Percentiles rank a stretch among this genome's conserved stretches.
These are phyloP conservation scores for Struthio camelus DNA, from an alignment of 2,113 vertebrate genomes.

Conservation along the genomic window DNA sequence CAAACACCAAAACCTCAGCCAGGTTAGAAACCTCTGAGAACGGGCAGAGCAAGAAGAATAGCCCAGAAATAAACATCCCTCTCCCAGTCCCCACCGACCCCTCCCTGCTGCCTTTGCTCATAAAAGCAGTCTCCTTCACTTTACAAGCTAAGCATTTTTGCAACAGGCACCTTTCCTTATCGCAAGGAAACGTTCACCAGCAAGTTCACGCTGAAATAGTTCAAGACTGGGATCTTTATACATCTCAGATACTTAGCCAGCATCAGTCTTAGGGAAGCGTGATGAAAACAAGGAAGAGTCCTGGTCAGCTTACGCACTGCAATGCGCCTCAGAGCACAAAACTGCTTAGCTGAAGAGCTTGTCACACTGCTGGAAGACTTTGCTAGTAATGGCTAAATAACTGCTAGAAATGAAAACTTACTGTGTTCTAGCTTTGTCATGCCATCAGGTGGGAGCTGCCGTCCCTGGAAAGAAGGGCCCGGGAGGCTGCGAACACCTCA, in stretches of 20 bases:
- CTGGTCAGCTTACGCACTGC: neutral
- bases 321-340: neutral
- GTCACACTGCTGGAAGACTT: neutral
- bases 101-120: neutral
- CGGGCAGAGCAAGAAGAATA: neutral
- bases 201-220: neutral
- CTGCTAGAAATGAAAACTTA: neutral
- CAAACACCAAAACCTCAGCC: neutral
- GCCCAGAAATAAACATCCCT: neutral
- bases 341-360: neutral
- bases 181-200: neutral
- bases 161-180: neutral
- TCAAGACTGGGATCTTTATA: neutral
- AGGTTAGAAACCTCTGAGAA: neutral
- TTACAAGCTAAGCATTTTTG: neutral
- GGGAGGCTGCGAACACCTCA: neutral
- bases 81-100: neutral
- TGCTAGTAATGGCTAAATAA: neutral
- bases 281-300: neutral
- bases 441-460: no score
- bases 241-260: neutral
- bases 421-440: neutral
- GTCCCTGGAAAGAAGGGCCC: neutral
- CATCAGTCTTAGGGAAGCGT: neutral
- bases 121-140: neutral